Percentiles rank a stretch among this genome's conserved stretches.
Evolutionary conservation across 2,113 vertebrate genomes (phyloP).

Genomic region (Nymphicus hollandicus): DNA sequence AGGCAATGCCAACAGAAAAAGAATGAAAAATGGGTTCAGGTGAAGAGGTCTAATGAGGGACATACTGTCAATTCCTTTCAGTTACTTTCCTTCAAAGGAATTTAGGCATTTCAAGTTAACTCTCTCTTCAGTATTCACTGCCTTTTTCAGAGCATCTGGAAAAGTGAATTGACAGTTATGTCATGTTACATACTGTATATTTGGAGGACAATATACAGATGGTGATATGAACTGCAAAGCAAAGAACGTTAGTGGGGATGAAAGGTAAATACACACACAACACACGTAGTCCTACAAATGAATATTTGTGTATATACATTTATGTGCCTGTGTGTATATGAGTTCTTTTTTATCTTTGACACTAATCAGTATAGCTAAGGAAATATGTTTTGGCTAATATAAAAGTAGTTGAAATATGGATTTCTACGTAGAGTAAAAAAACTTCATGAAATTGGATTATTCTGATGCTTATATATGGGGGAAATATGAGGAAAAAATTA

Average conservation of each 20-base stretch:
- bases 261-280: neutral
- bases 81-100: neutral
- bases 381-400: neutral
- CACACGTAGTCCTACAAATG: neutral
- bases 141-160: neutral
- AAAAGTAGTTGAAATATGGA: neutral
- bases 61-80: neutral
- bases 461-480: neutral
- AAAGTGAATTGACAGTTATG: neutral
- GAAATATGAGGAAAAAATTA: neutral
- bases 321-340: neutral
- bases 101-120: neutral
- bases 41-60: constrained; percentile 32
- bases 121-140: neutral
- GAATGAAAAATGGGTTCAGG: constrained; percentile 4
- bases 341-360: neutral
- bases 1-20: neutral
- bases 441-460: neutral
- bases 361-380: neutral
- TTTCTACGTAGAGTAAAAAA: neutral
- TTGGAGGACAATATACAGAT: neutral
- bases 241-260: neutral
- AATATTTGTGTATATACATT: neutral
- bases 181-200: neutral
- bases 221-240: neutral